Percentiles rank a stretch among this genome's conserved stretches.
Conservation (phyloP, 53 echinoderm and acorn worm genomes). For the Stichopus horrens region DNA sequence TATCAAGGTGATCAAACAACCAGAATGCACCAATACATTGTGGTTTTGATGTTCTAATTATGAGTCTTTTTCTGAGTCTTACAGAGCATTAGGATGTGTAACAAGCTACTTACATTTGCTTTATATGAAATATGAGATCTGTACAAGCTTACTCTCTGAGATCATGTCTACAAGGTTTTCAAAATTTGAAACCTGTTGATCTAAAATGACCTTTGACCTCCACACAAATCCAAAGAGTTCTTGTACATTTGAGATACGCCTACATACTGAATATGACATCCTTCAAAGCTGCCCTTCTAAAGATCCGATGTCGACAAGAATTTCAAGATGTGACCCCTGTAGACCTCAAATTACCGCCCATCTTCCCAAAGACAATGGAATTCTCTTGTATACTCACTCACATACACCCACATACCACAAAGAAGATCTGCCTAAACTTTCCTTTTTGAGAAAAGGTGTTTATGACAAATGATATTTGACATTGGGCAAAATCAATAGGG, state of each 20-base stretch:
- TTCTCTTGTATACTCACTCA: slow-evolving; percentile 4
- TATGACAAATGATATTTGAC: background rate
- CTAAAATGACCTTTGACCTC: too few species aligned
- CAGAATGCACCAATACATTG: too few species aligned
- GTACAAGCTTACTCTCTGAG: too few species aligned
- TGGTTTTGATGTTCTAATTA: too few species aligned
- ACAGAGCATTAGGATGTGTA: too few species aligned
- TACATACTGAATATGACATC: background rate
- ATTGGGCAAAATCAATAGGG: too few species aligned
- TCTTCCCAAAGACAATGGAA: background rate
- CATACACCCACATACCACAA: background rate
- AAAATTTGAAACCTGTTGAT: too few species aligned
- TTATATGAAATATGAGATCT: background rate
- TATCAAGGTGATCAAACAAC: too few species aligned
- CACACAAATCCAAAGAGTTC: background rate
- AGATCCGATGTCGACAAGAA: background rate
- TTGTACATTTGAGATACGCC: background rate
- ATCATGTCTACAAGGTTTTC: too few species aligned
- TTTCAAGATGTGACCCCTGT: background rate
- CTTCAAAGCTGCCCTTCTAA: background rate
- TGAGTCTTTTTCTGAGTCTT: too few species aligned
- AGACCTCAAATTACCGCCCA: background rate
- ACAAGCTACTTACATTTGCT: background rate
- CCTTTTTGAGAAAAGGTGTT: background rate
- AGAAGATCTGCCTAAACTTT: background rate